These are phyloP conservation scores for Benthosema pterotum DNA, from an alignment of 2,797 vertebrate species.

Conservation along the genomic window DNA sequence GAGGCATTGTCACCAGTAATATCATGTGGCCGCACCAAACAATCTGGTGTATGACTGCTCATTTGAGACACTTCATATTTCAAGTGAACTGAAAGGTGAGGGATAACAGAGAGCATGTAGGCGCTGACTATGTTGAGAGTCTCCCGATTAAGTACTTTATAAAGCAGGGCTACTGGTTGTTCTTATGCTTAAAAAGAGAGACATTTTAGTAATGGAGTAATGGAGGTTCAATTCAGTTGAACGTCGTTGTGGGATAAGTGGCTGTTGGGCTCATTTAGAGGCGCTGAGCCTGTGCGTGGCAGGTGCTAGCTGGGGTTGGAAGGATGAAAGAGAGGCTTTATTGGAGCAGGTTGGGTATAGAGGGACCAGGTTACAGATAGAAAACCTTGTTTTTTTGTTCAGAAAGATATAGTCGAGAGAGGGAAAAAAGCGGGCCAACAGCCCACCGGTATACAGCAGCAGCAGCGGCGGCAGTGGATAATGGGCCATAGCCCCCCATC, in stretches of 20 bases:
- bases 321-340: slow-evolving; percentile 60
- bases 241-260: slow-evolving; percentile 44
- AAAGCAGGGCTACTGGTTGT: slow-evolving; percentile 45
- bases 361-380: slow-evolving; percentile 71
- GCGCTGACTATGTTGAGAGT: slow-evolving; percentile 45
- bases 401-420: slow-evolving; percentile 12
- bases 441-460: slow-evolving; percentile 45
- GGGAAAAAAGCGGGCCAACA: slow-evolving; percentile 50
- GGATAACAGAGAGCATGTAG: slow-evolving; percentile 24
- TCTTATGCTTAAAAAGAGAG: slow-evolving; percentile 7
- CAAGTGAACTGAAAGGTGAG: slow-evolving; percentile 44
- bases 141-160: slow-evolving; percentile 17
- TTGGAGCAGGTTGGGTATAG: slow-evolving; percentile 38
- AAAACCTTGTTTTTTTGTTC: slow-evolving; percentile 68
- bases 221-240: slow-evolving; percentile 31
- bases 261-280: slow-evolving; percentile 62
- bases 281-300: slow-evolving; percentile 55
- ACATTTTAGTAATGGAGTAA: neutral
- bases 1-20: slow-evolving; percentile 73
- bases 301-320: slow-evolving; percentile 62
- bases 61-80: slow-evolving; percentile 72
- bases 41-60: slow-evolving; percentile 76
- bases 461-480: slow-evolving; percentile 55
- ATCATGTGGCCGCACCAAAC: slow-evolving; percentile 73
- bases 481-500: slow-evolving; percentile 39